phyloP scores from a whole-genome alignment of 64 coral and sea anemone species.

The Montipora sp. region DNA sequence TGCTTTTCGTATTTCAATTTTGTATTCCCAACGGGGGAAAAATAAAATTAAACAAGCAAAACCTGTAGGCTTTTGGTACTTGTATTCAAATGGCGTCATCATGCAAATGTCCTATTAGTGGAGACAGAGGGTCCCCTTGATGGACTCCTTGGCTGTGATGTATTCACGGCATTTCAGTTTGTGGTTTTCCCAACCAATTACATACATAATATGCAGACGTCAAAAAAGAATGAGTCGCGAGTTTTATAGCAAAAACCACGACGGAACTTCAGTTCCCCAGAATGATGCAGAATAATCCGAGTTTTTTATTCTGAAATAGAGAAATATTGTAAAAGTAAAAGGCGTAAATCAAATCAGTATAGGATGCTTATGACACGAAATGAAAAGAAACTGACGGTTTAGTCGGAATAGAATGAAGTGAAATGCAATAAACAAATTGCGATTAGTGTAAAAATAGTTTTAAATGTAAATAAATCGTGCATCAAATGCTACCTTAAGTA shows the following conservation, averaged over 20 bases:
- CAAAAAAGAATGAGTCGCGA: neutral
- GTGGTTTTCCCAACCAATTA: no score
- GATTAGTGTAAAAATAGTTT: neutral
- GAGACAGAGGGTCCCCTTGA: no score
- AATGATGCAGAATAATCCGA: neutral
- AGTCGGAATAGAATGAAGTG: neutral
- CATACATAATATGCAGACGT: constrained; percentile 1
- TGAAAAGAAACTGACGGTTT: neutral
- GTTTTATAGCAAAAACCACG: constrained; percentile 1
- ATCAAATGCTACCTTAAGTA: neutral
- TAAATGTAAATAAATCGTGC: neutral
- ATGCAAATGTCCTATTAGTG: no score
- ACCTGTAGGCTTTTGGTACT: no score
- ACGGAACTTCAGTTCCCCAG: neutral
- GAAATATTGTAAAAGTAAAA: neutral
- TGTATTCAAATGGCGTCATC: no score
- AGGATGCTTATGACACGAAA: neutral
- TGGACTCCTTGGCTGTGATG: no score
- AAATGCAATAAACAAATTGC: neutral
- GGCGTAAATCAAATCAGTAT: neutral
- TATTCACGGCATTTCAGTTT: no score
- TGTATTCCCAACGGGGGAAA: no score
- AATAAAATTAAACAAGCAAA: no score
- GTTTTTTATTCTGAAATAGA: neutral
- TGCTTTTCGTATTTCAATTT: no score